Evolutionary conservation across 1,140 invertebrate genomes (phyloP).

Genomic region (Chrysomallon squamiferum): DNA sequence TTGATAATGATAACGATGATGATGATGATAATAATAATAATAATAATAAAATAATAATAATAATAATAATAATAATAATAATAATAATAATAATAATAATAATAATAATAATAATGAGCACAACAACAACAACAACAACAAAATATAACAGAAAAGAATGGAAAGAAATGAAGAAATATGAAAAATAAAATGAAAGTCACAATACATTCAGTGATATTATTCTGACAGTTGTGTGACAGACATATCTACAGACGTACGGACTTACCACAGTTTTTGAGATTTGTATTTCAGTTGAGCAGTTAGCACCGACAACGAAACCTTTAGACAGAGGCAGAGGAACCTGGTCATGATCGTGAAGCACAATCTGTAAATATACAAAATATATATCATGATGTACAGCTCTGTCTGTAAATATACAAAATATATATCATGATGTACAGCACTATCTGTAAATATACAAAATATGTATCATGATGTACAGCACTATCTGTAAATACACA

Average conservation of each 20-base stretch:
- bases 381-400: constrained; percentile 9
- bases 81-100: no score
- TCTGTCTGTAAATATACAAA: constrained; percentile 11
- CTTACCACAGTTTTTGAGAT: constrained; percentile 28
- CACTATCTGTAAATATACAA: constrained; percentile 12
- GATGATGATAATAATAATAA: not conserved
- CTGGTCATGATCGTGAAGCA: constrained; percentile 27
- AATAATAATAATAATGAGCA: no score
- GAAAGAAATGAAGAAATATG: no score
- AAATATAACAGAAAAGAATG: no score
- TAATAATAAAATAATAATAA: not conserved
- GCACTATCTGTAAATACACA: constrained; percentile 13
- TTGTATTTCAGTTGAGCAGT: constrained; percentile 25
- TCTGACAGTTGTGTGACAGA: no score
- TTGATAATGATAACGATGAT: not conserved
- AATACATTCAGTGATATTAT: no score
- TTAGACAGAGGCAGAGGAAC: constrained; percentile 25
- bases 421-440: constrained; percentile 10
- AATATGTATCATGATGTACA: constrained; percentile 10
- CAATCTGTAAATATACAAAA: constrained; percentile 9
- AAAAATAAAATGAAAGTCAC: no score
- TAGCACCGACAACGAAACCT: constrained; percentile 21
- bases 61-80: not conserved
- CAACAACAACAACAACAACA: not conserved
- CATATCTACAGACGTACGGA: no score